Conservation (phyloP, 2,113 vertebrate species). For the Apteryx mantelli region DNA sequence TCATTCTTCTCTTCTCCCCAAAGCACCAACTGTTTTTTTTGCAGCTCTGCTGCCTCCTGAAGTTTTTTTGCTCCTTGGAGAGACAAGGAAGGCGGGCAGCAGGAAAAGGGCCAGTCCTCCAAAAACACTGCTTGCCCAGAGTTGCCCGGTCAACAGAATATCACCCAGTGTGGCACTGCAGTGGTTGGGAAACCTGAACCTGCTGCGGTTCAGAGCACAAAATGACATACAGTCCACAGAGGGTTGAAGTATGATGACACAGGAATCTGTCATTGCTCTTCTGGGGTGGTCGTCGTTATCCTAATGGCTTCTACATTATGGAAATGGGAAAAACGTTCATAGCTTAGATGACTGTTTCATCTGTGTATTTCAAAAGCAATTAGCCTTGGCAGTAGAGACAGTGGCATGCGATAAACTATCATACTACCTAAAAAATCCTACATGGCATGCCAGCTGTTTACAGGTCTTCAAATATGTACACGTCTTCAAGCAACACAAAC, state of each 20-base stretch:
- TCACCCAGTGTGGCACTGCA: background rate
- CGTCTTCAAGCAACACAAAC: background rate
- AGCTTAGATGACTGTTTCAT: background rate
- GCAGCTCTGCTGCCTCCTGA: background rate
- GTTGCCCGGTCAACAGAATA: background rate
- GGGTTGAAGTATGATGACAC: background rate
- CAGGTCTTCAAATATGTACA: background rate
- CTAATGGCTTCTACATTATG: background rate
- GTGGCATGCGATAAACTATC: background rate
- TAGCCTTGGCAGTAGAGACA: background rate
- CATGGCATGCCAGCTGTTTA: background rate
- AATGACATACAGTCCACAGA: rapidly evolving
- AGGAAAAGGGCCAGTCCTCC: background rate
- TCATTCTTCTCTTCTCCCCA: background rate
- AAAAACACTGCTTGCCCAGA: background rate
- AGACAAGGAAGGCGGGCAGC: background rate
- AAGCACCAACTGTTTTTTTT: background rate
- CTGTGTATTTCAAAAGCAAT: background rate
- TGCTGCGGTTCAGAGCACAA: background rate
- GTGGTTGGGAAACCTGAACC: background rate
- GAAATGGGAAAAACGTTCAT: background rate
- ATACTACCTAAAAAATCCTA: background rate
- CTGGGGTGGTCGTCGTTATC: background rate
- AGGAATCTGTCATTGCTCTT: background rate
- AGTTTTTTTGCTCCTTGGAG: background rate